Conservation (phyloP, 2,797 vertebrate species). For the Cynodonichthys magdalenae region DNA sequence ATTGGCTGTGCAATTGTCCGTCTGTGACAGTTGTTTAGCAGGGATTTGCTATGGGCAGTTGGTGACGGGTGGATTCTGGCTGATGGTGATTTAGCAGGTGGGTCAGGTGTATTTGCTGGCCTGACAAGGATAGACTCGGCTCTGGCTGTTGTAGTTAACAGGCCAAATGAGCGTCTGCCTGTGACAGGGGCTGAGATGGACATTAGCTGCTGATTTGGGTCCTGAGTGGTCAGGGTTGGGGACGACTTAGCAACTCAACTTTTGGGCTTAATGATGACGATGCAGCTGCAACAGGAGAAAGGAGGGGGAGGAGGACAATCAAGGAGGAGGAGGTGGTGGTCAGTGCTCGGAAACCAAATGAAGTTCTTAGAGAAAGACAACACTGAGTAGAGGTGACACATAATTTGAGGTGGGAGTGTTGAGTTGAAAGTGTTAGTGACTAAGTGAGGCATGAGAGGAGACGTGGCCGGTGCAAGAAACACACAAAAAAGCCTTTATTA, state of each 20-base stretch:
- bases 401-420: conserved; percentile 75
- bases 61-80: conserved; percentile 71
- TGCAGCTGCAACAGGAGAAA: conserved; percentile 53
- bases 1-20: conserved; percentile 65
- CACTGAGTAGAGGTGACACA: conserved; percentile 74
- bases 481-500: conserved; percentile 39
- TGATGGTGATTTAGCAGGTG: conserved; percentile 71
- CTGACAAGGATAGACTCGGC: conserved; percentile 74
- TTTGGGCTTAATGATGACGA: conserved; percentile 74
- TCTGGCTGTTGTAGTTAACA: conserved; percentile 62
- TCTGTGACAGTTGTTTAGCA: conserved; percentile 72
- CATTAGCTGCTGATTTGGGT: conserved; percentile 79
- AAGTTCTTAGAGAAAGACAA: conserved; percentile 67
- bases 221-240: conserved; percentile 70
- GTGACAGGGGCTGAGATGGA: conserved; percentile 75
- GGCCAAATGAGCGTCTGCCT: conserved; percentile 76
- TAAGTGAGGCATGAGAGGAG: conserved; percentile 75
- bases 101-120: conserved; percentile 69
- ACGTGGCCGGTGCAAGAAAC: conserved; percentile 51
- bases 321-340: conserved; percentile 54
- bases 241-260: conserved; percentile 63
- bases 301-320: conserved; percentile 44
- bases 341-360: conserved; percentile 60
- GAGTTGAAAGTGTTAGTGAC: conserved; percentile 78
- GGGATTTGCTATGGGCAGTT: conserved; percentile 66